A percentile compares a stretch with the other conserved stretches of the same genome.
These are phyloP conservation scores for Sphaerophoria rueppellii DNA, from an alignment of 2,888 invertebrate genomes.

Conservation along the genomic window DNA sequence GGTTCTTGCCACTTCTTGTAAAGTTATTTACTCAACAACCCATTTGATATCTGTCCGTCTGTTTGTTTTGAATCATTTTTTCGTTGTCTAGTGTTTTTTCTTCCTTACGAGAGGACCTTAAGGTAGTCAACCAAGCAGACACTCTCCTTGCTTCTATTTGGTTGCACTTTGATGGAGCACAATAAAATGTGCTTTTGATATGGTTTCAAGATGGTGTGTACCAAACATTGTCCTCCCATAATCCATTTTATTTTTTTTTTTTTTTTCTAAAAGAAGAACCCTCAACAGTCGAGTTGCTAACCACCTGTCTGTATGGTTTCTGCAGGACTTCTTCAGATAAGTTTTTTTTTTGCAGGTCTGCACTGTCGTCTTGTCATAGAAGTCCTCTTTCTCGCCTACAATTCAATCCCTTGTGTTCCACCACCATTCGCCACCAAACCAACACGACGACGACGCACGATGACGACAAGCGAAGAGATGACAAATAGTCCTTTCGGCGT, in stretches of 20 bases:
- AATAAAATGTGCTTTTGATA: conserved; percentile 66
- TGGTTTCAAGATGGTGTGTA: conserved; percentile 38
- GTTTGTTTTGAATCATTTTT: conserved; percentile 28
- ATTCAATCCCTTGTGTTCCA: neutral
- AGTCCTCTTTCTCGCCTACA: neutral
- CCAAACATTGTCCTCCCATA: neutral
- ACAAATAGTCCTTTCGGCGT: conserved; percentile 61
- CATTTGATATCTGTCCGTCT: conserved; percentile 23
- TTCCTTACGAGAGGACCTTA: neutral
- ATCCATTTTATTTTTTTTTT: too few species aligned
- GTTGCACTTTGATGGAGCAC: conserved; percentile 61
- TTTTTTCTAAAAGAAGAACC: neutral
- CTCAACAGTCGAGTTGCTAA: conserved; percentile 7
- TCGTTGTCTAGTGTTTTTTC: neutral
- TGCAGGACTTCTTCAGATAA: conserved; percentile 2
- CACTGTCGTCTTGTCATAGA: neutral
- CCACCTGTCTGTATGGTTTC: conserved; percentile 63
- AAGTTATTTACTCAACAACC: neutral
- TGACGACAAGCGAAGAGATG: conserved; percentile 33
- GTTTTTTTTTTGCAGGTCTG: conserved; percentile 8
- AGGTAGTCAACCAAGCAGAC: neutral
- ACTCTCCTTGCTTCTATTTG: conserved; percentile 35
- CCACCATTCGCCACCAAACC: neutral
- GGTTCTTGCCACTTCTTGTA: too few species aligned
- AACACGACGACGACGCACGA: neutral